Percentiles rank a stretch among this genome's conserved stretches.
phyloP scores from a whole-genome alignment of 2,888 invertebrate species.

The Dasypolia templi region DNA sequence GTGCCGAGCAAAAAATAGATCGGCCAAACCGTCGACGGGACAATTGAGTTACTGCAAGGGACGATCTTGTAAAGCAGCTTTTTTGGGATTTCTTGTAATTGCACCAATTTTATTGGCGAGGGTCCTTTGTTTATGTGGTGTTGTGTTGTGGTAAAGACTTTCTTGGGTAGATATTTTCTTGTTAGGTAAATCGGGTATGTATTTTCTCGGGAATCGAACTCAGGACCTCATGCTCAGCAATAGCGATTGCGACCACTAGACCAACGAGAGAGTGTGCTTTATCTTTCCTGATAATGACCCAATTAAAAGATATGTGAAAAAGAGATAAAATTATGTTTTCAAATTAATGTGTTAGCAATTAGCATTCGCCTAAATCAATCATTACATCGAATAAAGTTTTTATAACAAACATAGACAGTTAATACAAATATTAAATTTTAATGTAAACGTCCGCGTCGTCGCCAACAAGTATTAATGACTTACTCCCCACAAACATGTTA shows the following conservation, averaged over 20 bases:
- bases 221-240: too few relatives aligned
- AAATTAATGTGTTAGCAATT: neutral
- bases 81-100: conserved; percentile 79
- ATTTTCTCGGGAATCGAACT: too few relatives aligned
- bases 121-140: conserved; percentile 69
- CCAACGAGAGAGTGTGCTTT: too few relatives aligned
- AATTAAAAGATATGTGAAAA: neutral
- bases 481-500: conserved; percentile 86
- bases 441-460: conserved; percentile 80
- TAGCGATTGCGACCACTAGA: too few relatives aligned
- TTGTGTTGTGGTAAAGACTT: conserved; percentile 55
- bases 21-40: conserved; percentile 76
- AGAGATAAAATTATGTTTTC: neutral
- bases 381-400: conserved; percentile 71
- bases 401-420: conserved; percentile 79
- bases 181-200: neutral
- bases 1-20: conserved; percentile 80
- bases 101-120: conserved; percentile 77
- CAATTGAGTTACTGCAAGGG: conserved; percentile 84
- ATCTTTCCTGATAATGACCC: neutral
- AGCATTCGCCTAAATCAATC: conserved; percentile 30
- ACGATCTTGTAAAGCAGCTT: conserved; percentile 76
- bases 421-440: conserved; percentile 88
- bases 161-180: neutral
- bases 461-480: conserved; percentile 87